Evolutionary conservation across 2,797 vertebrate genomes (phyloP), one percentile per base, ranked within the genome.

Genomic region (Euthynnus affinis): DNA sequence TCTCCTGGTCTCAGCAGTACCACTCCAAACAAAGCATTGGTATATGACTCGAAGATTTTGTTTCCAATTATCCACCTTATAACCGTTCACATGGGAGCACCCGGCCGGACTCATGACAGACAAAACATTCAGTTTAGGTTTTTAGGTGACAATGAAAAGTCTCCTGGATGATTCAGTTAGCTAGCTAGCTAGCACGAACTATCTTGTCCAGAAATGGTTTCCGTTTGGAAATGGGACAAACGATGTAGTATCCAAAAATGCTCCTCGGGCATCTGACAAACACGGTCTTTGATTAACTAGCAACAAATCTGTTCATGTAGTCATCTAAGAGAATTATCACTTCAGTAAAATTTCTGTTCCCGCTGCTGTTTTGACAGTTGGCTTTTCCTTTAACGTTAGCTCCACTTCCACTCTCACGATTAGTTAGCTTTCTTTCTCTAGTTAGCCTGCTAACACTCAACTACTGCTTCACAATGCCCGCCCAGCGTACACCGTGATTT

Each of bases 11-110:
- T 98, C 98, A 69, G 97, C 96, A 82, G 96, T 96, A 78, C 97
- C 97, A 93, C 96, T 97, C 98, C 98, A 99, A 89, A 99, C 97
- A 97, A 99, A 99, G 95, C 97, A 98, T 93, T 98, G 98, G 95
- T 99, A 98, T 88, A 99, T 98, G 88, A 97, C 97, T 87, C 97
- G 96, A 84, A 99, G 96, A 86, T 98, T 98, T 96, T 98, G 98
- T 95, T 97, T 98, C 98, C 98, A 99, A 93, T 99, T 98, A 87
- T 99, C 98, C 97, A 98, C 97, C 95, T 99, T 99, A 96, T 97
- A 98, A 92, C 96, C 96, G 96, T 96, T 97, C 96, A 99, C 96
- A 96, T 99, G 97, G 95, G 97, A 96, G 94, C 98, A 98, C 94
- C 97, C 97, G 94, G 97, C 95, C 94, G 97, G 97, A 96, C 97